A percentile compares a stretch with the other conserved stretches of the same genome.
phyloP scores from a whole-genome alignment of 2,888 invertebrate genomes.

The Melanostoma scalare region DNA sequence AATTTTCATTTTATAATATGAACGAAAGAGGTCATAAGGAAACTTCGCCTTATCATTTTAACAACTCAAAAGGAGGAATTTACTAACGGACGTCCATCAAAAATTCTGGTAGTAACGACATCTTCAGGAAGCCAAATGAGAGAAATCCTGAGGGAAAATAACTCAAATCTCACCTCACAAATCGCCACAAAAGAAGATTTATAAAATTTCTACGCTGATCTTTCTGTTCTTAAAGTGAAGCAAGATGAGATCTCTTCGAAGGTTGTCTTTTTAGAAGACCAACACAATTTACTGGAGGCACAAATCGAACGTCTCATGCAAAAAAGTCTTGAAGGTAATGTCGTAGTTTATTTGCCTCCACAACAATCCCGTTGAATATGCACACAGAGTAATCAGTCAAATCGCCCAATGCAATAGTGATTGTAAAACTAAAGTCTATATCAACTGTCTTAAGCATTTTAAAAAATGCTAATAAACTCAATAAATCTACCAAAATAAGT shows the following conservation, averaged over 20 bases:
- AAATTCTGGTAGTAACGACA: too few relatives aligned
- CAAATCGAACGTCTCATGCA: background rate
- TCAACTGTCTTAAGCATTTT: background rate
- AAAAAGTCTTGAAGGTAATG: background rate
- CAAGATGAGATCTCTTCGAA: background rate
- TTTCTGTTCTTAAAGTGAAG: too few relatives aligned
- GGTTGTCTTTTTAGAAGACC: background rate
- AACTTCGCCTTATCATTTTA: too few relatives aligned
- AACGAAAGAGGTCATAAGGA: too few relatives aligned
- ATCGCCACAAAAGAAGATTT: background rate
- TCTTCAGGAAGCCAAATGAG: too few relatives aligned
- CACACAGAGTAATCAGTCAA: background rate
- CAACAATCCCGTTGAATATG: background rate
- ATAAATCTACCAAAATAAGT: conserved; percentile 1
- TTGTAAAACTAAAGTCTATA: conserved; percentile 1
- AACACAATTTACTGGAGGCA: background rate
- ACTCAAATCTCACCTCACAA: background rate
- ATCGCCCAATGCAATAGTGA: background rate
- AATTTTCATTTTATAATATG: too few relatives aligned
- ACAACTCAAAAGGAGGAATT: too few relatives aligned
- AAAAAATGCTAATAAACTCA: background rate
- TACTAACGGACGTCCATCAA: too few relatives aligned
- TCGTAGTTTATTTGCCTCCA: background rate
- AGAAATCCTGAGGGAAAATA: too few relatives aligned
- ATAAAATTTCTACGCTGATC: background rate